Base-by-base conservation (phyloP, 2,797 vertebrate genomes). In the Hoplostethus mediterraneus region DNA sequence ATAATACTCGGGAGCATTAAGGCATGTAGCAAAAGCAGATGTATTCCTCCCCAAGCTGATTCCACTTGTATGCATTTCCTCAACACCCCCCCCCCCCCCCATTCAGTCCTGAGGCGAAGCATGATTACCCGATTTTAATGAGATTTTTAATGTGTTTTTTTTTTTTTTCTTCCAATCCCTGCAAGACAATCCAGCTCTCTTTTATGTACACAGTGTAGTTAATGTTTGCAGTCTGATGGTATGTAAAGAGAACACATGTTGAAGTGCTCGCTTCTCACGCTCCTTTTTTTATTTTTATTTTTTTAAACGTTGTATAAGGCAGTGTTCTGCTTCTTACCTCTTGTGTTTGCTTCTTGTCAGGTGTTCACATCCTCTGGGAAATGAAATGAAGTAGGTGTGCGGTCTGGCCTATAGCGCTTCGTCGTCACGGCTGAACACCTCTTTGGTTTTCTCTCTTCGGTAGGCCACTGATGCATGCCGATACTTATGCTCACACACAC, bases 111-210 rank as follows among this genome's bases (percentile, higher is more conserved):
- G 73, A 82, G 90, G 91, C 91, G 77, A 92, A 91, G 90, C 91
- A 89, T 90, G 90, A 94, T 94, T 94, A 91, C 91, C 90, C 90
- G 57, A 91, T 92, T 93, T 93, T 93, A 93, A 93, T 93, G 89
- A 92, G 90, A 91, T 92, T 92, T 94, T 91, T 93, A 92, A 93
- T 93, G 90, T 89, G 86, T 86, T 88, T 82, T 76, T 84, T 79
- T 53, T 8, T 69, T 44, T 60, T 42, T 55, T 36, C 51, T 8
- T 47, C 38, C 69, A 69, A 79, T 84, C 81, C 83, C 89, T 85
- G 56, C 63, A 79, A 89, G 88, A 90, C 87, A 86, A 88, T 80
- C 79, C 79, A 44, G 57, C 67, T 62, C 73, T 80, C 71, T 74
- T 28, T 28, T 84, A 79, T 84, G 88, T 87, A 90, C 88, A 90